A percentile compares a stretch with the other conserved stretches of the same genome.
Evolutionary conservation across 2,113 vertebrate genomes (phyloP).

Genomic region (Cochlearius cochlearius): DNA sequence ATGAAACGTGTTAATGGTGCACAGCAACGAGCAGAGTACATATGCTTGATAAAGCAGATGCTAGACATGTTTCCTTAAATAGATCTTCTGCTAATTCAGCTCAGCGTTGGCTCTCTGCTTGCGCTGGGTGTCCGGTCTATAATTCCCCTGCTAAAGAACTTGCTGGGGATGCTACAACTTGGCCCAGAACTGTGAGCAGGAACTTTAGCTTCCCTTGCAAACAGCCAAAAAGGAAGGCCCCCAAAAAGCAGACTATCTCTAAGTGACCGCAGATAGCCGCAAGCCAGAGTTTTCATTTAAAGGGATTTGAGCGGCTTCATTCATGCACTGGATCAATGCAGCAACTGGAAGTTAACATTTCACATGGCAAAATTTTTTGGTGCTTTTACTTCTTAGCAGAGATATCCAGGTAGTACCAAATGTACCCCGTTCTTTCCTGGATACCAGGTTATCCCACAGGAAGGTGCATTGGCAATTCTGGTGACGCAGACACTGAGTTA

Average conservation of each 20-base stretch:
- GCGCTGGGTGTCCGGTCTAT: not conserved
- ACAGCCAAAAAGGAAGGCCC: not conserved
- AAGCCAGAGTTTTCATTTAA: not conserved
- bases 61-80: constrained; percentile 5
- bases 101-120: not conserved
- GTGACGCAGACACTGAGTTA: not conserved
- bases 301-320: not conserved
- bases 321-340: not conserved
- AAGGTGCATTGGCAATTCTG: not conserved
- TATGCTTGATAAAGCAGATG: constrained; percentile 20
- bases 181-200: not conserved
- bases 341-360: not conserved
- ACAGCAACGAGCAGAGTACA: not conserved
- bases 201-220: not conserved
- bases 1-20: constrained; percentile 12
- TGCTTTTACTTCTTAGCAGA: not conserved
- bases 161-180: not conserved
- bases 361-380: not conserved
- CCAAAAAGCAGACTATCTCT: not conserved
- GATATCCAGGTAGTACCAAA: not conserved
- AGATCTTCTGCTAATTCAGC: constrained; percentile 15
- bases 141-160: not conserved
- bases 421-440: not conserved
- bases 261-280: not conserved
- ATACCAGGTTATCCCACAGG: not conserved